Percentiles rank a stretch among this genome's conserved stretches.
phyloP scores from a whole-genome alignment of 2,113 vertebrate genomes.

The Globicephala melas region DNA sequence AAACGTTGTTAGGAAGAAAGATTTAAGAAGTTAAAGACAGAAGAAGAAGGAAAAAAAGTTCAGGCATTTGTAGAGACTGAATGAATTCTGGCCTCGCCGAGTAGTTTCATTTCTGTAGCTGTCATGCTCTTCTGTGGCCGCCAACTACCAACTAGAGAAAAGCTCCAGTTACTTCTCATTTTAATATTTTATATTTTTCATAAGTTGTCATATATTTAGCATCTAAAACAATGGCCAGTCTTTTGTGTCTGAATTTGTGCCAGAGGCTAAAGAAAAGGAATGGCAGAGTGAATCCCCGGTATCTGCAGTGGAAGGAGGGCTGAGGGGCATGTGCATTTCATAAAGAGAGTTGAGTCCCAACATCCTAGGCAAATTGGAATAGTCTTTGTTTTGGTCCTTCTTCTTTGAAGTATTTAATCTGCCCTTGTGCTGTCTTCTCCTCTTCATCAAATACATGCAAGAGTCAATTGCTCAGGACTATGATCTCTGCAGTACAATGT shows the following conservation, averaged over 20 bases:
- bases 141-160: not conserved
- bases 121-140: not conserved
- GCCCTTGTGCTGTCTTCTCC: not conserved
- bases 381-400: not conserved
- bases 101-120: not conserved
- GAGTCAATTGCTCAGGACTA: not conserved
- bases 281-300: not conserved
- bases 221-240: not conserved
- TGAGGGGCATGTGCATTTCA: rapidly evolving
- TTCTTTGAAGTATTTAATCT: not conserved
- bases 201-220: not conserved
- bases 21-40: not conserved
- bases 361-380: not conserved
- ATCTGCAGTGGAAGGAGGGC: rapidly evolving
- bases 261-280: not conserved
- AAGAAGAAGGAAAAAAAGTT: not conserved
- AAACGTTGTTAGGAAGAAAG: not conserved
- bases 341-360: not conserved
- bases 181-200: not conserved
- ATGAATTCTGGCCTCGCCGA: not conserved
- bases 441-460: not conserved
- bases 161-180: not conserved
- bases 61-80: not conserved
- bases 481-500: not conserved
- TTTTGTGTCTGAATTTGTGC: not conserved